Evolutionary conservation across 2,113 vertebrate species (phyloP).

Genomic region (Oryzias javanicus): DNA sequence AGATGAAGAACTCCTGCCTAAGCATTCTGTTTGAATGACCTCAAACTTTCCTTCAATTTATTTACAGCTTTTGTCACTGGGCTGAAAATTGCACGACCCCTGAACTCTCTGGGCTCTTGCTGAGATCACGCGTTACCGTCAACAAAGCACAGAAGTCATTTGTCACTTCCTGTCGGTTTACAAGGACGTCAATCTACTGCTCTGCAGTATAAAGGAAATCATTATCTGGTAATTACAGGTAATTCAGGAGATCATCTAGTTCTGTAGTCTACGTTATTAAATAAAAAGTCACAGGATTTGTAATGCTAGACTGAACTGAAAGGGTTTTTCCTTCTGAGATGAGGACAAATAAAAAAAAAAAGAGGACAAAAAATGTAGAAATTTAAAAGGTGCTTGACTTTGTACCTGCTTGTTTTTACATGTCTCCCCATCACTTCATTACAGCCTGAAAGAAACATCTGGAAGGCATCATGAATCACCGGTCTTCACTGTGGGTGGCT

Average conservation of each 20-base stretch:
- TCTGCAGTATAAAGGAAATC: constrained; percentile 53
- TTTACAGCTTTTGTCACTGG: background rate
- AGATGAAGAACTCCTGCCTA: background rate
- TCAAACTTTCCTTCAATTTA: background rate
- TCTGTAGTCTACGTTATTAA: constrained; percentile 45
- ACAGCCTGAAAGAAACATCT: constrained; percentile 51
- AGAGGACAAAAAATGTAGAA: background rate
- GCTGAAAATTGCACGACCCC: background rate
- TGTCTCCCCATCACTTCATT: constrained; percentile 32
- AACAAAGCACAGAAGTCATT: constrained; percentile 1
- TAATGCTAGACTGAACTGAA: constrained; percentile 2
- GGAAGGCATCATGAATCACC: constrained; percentile 60
- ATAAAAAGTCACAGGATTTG: constrained; percentile 26
- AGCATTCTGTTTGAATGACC: background rate
- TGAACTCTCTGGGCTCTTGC: background rate
- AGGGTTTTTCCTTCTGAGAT: background rate
- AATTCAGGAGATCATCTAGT: constrained; percentile 37
- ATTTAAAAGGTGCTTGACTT: background rate
- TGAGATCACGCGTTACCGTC: constrained; percentile 2
- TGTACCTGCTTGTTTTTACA: constrained; percentile 48
- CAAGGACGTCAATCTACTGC: constrained; percentile 24
- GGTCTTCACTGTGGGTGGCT: constrained; percentile 61
- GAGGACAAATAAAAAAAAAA: background rate
- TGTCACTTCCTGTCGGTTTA: constrained; percentile 38
- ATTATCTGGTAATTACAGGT: constrained; percentile 58